Evolutionary conservation across 2,797 vertebrate species (phyloP).

Genomic region (Nasua narica): DNA sequence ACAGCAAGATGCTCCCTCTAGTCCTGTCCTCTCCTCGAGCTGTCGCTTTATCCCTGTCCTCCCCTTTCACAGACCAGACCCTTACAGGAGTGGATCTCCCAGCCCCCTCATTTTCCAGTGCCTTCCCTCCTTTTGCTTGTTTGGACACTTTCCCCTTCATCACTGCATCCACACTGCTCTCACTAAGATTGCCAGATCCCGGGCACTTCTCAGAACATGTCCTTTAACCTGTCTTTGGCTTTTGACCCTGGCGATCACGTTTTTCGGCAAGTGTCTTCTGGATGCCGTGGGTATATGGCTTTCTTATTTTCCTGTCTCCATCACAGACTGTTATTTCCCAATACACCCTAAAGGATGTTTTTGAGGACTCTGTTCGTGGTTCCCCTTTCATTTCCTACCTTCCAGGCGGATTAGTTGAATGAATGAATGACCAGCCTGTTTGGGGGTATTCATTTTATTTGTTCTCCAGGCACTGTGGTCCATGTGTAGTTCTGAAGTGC

Average conservation of each 20-base stretch:
- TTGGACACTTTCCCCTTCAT: neutral
- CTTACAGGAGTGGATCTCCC: neutral
- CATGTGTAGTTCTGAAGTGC: neutral
- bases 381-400: too few species aligned
- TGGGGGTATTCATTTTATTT: neutral
- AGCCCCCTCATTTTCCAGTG: neutral
- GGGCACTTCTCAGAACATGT: neutral
- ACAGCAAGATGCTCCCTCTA: neutral
- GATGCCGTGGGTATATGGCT: neutral
- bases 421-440: neutral
- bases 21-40: neutral
- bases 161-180: neutral
- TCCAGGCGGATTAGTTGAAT: neutral
- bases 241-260: neutral
- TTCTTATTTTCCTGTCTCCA: neutral
- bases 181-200: neutral
- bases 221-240: neutral
- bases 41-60: neutral
- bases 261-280: neutral
- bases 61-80: neutral
- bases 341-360: neutral
- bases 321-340: neutral
- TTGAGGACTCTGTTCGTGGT: neutral
- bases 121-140: neutral
- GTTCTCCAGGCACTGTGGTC: neutral